Conservation (phyloP, 2,797 vertebrate genomes). For the Sorex maritimensis region DNA sequence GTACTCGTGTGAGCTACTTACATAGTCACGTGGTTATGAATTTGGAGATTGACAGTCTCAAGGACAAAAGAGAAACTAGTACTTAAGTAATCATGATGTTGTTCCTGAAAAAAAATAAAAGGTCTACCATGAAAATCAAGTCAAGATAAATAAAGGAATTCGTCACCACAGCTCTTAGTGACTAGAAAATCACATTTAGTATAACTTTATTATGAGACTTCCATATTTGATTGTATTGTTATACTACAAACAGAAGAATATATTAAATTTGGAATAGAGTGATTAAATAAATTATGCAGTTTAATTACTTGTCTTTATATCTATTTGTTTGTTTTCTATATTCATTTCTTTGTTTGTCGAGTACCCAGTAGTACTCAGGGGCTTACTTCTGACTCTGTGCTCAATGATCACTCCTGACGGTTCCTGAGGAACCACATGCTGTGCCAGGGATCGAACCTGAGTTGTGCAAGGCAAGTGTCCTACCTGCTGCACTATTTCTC, state of each 20-base stretch:
- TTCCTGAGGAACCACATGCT: too few relatives aligned
- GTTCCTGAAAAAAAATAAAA: neutral
- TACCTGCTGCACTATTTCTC: too few relatives aligned
- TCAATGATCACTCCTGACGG: too few relatives aligned
- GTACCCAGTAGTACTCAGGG: too few relatives aligned
- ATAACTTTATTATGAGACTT: conserved; percentile 24
- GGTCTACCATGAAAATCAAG: neutral
- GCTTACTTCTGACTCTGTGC: too few relatives aligned
- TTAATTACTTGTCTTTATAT: conserved; percentile 30
- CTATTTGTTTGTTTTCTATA: too few relatives aligned
- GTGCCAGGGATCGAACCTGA: too few relatives aligned
- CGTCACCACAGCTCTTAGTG: neutral
- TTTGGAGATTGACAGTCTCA: too few relatives aligned
- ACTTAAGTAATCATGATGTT: neutral
- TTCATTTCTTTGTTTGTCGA: too few relatives aligned
- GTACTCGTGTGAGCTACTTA: neutral
- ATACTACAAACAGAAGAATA: neutral
- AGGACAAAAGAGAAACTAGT: neutral
- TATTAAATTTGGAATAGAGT: conserved; percentile 12
- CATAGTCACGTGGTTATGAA: neutral
- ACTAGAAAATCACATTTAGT: conserved; percentile 33
- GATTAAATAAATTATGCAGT: neutral
- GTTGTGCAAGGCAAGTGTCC: too few relatives aligned
- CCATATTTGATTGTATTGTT: neutral
- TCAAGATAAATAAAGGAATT: neutral